Evolutionary conservation across 2,888 invertebrate species (phyloP).

Genomic region (Agrochola lychnidis): DNA sequence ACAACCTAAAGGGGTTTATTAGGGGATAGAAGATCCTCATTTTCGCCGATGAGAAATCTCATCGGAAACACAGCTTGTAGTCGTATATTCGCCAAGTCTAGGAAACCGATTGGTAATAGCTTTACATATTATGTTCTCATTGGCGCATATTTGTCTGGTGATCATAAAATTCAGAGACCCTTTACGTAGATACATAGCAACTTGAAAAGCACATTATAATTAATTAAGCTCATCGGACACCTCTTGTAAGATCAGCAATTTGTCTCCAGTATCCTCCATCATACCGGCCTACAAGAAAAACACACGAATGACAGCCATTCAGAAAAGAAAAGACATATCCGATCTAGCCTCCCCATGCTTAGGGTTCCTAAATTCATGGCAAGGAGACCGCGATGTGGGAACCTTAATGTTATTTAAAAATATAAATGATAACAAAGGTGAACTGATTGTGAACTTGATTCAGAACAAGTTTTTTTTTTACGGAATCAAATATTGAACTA

Average conservation of each 20-base stretch:
- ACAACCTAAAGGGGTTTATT: no score
- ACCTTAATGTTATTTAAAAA: background rate
- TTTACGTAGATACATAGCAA: background rate
- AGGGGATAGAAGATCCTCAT: background rate
- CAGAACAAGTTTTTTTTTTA: background rate
- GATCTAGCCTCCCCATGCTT: background rate
- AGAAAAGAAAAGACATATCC: background rate
- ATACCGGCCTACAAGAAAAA: background rate
- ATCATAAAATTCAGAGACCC: background rate
- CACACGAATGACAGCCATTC: background rate
- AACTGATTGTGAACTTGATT: constrained; percentile 15
- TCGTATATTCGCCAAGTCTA: background rate
- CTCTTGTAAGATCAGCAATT: background rate
- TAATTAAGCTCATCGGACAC: background rate
- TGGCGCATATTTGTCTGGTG: background rate
- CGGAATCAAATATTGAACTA: constrained; percentile 13
- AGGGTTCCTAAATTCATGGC: background rate
- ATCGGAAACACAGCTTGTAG: background rate
- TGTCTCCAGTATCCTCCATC: background rate
- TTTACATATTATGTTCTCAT: background rate
- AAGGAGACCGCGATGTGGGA: background rate
- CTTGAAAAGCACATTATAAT: background rate
- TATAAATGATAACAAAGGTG: background rate
- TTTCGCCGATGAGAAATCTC: background rate
- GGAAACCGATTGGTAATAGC: background rate